Percentiles rank a stretch among this genome's conserved stretches.
These are phyloP conservation scores for Tricholauxania praeusta DNA, from an alignment of 2,888 invertebrate genomes.

Conservation along the genomic window DNA sequence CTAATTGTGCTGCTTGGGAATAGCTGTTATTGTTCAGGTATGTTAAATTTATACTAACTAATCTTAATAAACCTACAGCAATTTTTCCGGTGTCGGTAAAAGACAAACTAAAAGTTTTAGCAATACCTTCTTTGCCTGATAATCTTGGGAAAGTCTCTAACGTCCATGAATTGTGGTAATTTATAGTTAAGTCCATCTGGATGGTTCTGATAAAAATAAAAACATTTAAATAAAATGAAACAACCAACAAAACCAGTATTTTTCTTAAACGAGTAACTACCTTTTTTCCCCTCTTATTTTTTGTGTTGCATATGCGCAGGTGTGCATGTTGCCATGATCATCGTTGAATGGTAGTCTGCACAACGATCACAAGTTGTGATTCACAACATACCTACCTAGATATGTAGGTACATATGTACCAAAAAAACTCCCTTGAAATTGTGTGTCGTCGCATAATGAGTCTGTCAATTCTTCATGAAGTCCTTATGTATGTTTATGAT, in stretches of 20 bases:
- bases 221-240: no score
- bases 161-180: no score
- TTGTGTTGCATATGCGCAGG: conserved; percentile 2
- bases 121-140: no score
- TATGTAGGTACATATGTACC: no score
- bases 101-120: no score
- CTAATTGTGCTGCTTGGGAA: conserved; percentile 26
- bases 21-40: conserved; percentile 34
- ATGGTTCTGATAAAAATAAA: no score
- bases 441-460: background rate
- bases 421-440: background rate
- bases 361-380: background rate
- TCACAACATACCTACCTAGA: no score
- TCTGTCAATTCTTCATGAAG: background rate
- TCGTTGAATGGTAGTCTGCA: background rate
- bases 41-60: background rate
- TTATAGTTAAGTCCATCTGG: no score
- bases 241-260: background rate
- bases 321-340: conserved; percentile 11
- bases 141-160: no score
- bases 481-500: background rate
- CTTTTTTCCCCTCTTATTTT: conserved; percentile 2
- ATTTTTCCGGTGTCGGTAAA: no score
- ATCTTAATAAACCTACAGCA: no score
- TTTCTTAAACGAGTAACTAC: background rate